Base-by-base conservation (phyloP, 1,140 invertebrate species). In the Drosophila obscura region DNA sequence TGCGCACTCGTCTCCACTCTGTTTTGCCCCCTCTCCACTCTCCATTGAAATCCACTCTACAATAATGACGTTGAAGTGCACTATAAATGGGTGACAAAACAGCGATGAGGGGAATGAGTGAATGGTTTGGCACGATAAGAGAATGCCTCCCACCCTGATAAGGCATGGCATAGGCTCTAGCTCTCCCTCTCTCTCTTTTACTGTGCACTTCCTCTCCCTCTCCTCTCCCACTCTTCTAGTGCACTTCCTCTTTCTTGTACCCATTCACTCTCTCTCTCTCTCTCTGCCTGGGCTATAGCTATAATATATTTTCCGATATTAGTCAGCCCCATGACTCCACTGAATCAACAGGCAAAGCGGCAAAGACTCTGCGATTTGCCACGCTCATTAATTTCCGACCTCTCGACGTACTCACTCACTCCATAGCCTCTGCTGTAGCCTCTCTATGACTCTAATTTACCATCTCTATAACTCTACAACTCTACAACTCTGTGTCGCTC, bases 301-400 rank as follows among this genome's bases (percentile, higher is more conserved):
- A 13, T 39, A 39, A 1, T 39, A 39, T 13, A 39, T 39, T 39
- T 39, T 39, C 35, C 35, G 35, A 39, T 39, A 39, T 57, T 61
- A 51, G 60, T 77, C 66, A 43, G 13, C 22, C 75, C 59, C 39
- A 76, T 61, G 62, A 58, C 46, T 49, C 24, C 5, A 50, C 43
- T 58, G 71, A 49, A 11, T 53, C 60, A 61, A 44, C 39, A 46
- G 31, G 60, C 43, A 31, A 41, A 48, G 39, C 9, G 59, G 61
- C 43, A 46, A 39, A 52, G 31, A 77, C 44, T 64, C 45, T 39
- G 35, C 73, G 58, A 85, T 78, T 88, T 31, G 77, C 78, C 55
- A 71, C 84, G 73, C 83, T 88, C 82, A 81, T 82, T 88, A 81
- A 71, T 48, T 75, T 61, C 61, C 62, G 57, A 35, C 35, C 49